Evolutionary conservation across 1,140 invertebrate genomes (phyloP).

Genomic region (Calycopis cecrops): DNA sequence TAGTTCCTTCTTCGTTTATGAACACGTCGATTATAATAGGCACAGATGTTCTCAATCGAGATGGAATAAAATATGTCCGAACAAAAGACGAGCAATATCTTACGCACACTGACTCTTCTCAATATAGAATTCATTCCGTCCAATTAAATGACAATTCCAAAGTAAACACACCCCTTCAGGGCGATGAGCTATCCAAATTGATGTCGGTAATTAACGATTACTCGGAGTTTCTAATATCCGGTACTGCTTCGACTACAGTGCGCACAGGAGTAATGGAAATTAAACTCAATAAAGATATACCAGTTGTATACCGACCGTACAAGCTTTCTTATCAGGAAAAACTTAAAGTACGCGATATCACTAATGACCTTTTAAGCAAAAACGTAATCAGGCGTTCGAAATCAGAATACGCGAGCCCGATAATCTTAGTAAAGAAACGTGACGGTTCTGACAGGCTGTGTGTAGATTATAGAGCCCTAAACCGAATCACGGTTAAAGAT

Average conservation of each 20-base stretch:
- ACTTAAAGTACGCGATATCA: constrained; percentile 28
- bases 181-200: too few relatives aligned
- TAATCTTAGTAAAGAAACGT: constrained; percentile 45
- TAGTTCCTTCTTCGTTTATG: constrained; percentile 11
- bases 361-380: constrained; percentile 25
- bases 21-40: constrained; percentile 16
- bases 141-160: too few relatives aligned
- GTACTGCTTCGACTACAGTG: too few relatives aligned
- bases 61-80: constrained; percentile 12
- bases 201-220: too few relatives aligned
- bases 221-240: too few relatives aligned
- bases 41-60: constrained; percentile 12
- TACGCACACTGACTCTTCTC: not conserved
- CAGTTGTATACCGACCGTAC: too few relatives aligned
- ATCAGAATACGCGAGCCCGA: constrained; percentile 40
- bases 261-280: too few relatives aligned
- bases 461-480: constrained; percentile 52
- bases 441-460: constrained; percentile 44
- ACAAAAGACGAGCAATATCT: constrained; percentile 13
- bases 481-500: constrained; percentile 45
- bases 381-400: constrained; percentile 31
- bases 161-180: too few relatives aligned
- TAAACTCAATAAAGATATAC: too few relatives aligned
- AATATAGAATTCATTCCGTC: not conserved
- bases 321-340: too few relatives aligned